Evolutionary conservation across 2,797 vertebrate species (phyloP), one percentile per base, ranked within the genome.

Genomic region (Bradypodion ventrale): DNA sequence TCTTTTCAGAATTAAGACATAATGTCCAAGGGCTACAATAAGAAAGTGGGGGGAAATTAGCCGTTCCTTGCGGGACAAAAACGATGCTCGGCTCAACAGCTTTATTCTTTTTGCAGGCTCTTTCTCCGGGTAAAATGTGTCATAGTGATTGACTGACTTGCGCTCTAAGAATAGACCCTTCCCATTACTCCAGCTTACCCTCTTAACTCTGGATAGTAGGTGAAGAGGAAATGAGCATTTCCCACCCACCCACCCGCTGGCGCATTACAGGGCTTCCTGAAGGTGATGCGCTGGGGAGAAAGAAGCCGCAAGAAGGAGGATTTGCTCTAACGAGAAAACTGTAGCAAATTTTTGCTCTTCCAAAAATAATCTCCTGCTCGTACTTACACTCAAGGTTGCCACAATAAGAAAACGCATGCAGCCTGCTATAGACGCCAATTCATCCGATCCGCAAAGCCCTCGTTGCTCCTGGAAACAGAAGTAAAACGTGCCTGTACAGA

Each of bases 291-390:
- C 73, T 23, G 83, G 59, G 42, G 42, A 9, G 60, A 21, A 44
- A 3, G 68, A n/a, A 74, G 35, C 27, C 2, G 16, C 75, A 40
- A 29, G 72, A 59, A 29, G 4, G 23, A 60, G 60, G 69, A 40
- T 49, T 49, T 7, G 63, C 76, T 75, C 29, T 87, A 83, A 83
- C 74, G 75, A 49, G 16, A 32, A 72, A 82, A 86, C 42, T 52
- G 63, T n/a, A 37, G 74, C 85, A 63, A 32, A 82, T 82, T 56
- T 35, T 56, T 35, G 23, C 46, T 78, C 80, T 78, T 82, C 32
- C 3, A 5, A 1, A 4, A 21, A 52, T 9, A 32, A 2, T 0
- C 62, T 2, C 78, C 35, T 49, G 74, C 49, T 32, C 19, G 0
- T 16, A 59, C 66, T 65, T 65, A 60, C n/a, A 73, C 76, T 13